A percentile compares a stretch with the other conserved stretches of the same genome.
These are phyloP conservation scores for Rana temporaria DNA, from an alignment of 2,113 vertebrate species.

Conservation along the genomic window DNA sequence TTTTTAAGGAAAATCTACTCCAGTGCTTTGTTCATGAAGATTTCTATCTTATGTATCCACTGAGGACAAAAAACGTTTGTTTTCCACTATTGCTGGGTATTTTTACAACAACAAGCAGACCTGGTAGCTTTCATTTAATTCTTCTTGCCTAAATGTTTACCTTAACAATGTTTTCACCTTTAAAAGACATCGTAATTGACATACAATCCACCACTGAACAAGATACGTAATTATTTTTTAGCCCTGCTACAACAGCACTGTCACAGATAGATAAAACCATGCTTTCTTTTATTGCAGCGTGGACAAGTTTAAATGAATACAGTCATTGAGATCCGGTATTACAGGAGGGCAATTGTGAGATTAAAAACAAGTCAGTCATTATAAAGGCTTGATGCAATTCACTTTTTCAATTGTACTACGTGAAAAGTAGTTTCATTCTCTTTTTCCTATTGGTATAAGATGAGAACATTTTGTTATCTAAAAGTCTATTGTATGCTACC, in stretches of 20 bases:
- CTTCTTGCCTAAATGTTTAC: neutral
- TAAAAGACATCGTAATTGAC: too few species aligned
- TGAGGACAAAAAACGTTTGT: neutral
- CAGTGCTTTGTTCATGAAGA: neutral
- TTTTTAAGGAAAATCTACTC: neutral
- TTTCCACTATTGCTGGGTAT: neutral
- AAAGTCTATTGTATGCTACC: too few species aligned
- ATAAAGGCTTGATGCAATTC: too few species aligned
- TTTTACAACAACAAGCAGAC: neutral
- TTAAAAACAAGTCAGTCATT: too few species aligned
- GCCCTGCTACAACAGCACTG: neutral
- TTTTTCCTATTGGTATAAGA: too few species aligned
- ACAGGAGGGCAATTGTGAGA: too few species aligned
- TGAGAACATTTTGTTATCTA: too few species aligned
- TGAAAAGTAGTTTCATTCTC: neutral
- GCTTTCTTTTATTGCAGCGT: neutral
- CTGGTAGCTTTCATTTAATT: neutral
- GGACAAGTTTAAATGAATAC: too few species aligned
- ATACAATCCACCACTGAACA: too few species aligned
- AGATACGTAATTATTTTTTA: neutral
- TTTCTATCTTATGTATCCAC: neutral
- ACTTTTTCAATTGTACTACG: too few species aligned
- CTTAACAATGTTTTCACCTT: too few species aligned
- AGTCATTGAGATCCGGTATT: too few species aligned
- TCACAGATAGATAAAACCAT: neutral